Percentiles rank a stretch among this genome's conserved stretches.
These are phyloP conservation scores for Gobio occitaniae DNA, from an alignment of 2,797 vertebrate species.

Conservation along the genomic window DNA sequence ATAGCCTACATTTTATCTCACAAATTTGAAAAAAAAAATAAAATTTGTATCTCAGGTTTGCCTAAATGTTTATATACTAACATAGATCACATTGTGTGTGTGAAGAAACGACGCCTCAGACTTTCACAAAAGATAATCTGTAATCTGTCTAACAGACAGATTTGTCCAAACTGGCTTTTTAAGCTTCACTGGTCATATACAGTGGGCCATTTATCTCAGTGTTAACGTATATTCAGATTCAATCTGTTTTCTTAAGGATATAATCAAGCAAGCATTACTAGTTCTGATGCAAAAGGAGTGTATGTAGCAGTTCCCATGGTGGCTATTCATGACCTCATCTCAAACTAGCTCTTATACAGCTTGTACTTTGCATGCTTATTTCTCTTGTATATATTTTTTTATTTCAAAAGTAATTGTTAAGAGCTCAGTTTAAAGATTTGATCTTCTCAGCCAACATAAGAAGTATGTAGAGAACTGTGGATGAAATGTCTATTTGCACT, in stretches of 20 bases:
- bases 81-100: slow-evolving; percentile 8
- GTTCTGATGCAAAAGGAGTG: slow-evolving; percentile 2
- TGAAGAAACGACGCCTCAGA: slow-evolving; percentile 5
- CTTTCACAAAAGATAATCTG: slow-evolving; percentile 28
- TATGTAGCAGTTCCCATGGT: slow-evolving; percentile 10
- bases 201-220: slow-evolving; percentile 20
- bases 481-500: neutral
- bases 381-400: neutral
- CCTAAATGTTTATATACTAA: slow-evolving; percentile 10
- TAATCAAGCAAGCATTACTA: slow-evolving; percentile 8
- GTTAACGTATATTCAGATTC: slow-evolving; percentile 17
- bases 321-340: slow-evolving; percentile 22
- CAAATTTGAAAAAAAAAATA: neutral
- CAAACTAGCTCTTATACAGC: neutral
- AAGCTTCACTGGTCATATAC: slow-evolving; percentile 31
- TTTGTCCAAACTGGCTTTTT: slow-evolving; percentile 37
- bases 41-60: neutral
- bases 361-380: neutral
- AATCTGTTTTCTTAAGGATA: slow-evolving; percentile 17
- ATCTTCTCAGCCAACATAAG: neutral
- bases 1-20: neutral
- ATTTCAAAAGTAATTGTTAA: neutral
- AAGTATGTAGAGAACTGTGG: neutral
- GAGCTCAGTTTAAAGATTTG: neutral
- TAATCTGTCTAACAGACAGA: slow-evolving; percentile 44